A percentile compares a stretch with the other conserved stretches of the same genome.
Conservation (phyloP, 2,113 vertebrate genomes). For the Pelobates fuscus region DNA sequence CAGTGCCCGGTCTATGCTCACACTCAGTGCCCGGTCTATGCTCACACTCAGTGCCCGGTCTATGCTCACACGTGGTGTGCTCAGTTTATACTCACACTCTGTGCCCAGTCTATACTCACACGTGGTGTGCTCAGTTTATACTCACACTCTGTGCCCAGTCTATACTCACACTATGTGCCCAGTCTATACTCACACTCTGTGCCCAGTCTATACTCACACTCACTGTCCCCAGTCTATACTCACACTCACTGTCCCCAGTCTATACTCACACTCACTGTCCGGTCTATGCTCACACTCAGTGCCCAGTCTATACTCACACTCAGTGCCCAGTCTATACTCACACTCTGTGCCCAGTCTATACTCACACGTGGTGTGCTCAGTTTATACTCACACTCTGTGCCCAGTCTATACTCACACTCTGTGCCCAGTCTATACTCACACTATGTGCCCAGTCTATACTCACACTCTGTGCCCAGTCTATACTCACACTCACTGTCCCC, state of each 20-base stretch:
- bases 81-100: background rate
- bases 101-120: background rate
- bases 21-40: background rate
- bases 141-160: background rate
- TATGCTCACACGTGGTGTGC: background rate
- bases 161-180: background rate
- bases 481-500: background rate
- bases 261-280: background rate
- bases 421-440: background rate
- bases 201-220: background rate
- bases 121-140: too few species aligned
- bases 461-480: background rate
- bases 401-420: background rate
- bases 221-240: background rate
- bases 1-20: background rate
- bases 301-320: background rate
- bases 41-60: background rate
- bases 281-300: background rate
- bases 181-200: background rate
- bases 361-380: background rate
- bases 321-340: background rate
- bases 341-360: background rate
- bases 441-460: background rate
- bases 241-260: background rate
- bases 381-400: background rate